These are phyloP conservation scores for Regulus satrapa DNA, from an alignment of 2,113 vertebrate species.

Conservation along the genomic window DNA sequence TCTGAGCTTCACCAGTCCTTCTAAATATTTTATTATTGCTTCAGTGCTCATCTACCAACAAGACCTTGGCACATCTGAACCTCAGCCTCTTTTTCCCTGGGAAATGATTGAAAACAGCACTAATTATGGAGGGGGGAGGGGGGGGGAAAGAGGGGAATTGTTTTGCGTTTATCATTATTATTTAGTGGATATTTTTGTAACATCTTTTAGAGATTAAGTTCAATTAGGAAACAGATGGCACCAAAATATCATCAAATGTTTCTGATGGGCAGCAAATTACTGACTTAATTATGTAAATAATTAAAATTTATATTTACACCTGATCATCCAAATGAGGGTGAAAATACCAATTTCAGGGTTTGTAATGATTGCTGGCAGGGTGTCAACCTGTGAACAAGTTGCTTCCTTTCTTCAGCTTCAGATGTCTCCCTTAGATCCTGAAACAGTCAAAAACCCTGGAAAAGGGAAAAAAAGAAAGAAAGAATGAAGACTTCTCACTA, in stretches of 20 bases:
- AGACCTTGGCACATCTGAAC: neutral
- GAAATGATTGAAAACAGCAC: neutral
- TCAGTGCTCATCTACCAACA: neutral
- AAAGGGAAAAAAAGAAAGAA: neutral
- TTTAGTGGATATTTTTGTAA: slow-evolving; percentile 68
- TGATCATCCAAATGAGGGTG: slow-evolving; percentile 72
- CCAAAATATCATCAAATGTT: slow-evolving; percentile 69
- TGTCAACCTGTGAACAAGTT: neutral
- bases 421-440: neutral
- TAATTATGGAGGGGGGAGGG: neutral
- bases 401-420: neutral
- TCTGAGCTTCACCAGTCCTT: neutral
- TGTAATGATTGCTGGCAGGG: slow-evolving; percentile 47
- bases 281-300: slow-evolving; percentile 78
- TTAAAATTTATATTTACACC: slow-evolving; percentile 79
- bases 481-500: neutral
- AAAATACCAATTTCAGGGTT: slow-evolving; percentile 70
- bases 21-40: neutral
- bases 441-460: neutral
- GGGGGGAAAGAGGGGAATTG: neutral
- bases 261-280: slow-evolving; percentile 73
- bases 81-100: neutral
- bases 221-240: slow-evolving; percentile 79
- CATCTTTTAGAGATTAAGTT: slow-evolving; percentile 75
- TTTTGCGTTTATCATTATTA: slow-evolving; percentile 46